Evolutionary conservation across 2,888 invertebrate genomes (phyloP), one percentile per base, ranked within the genome.

Genomic region (Mesoligia furuncula): DNA sequence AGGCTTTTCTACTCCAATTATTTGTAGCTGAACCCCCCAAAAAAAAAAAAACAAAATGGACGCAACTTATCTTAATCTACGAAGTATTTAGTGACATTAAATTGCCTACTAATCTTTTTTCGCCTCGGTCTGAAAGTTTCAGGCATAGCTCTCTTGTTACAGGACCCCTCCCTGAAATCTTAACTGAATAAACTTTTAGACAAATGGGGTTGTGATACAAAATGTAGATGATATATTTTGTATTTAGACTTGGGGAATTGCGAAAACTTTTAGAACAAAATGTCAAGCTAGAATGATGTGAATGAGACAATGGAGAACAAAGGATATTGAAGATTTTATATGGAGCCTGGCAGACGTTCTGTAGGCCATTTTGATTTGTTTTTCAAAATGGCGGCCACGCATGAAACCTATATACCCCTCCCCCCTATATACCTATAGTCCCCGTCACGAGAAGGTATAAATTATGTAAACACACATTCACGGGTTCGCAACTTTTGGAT

Each of bases 181-280:
- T 48, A 54, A 77, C 77, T 66, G 15, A 75, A 71, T 36, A 79
- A 83, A 83, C 45, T 83, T 83, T 64, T 0, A 73, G 75, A 83
- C n/a, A 76, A 83, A 83, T 73, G 75, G 64, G 48, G 51, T 45
- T 8, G 51, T 57, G 68, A 78, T 81, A 78, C 75, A 74, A 84
- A 84, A 66, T 68, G 64, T 75, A 57, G 67, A 77, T 78, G 77
- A 75, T 77, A 80, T 69, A 80, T 84, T 73, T 78, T 74, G 51
- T 61, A 73, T 42, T 61, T 59, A 79, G 61, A 67, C 24, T 57
- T 81, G 6, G 61, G 48, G n/a, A 61, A 73, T 70, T 73, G 36
- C n/a, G 68, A 27, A 13, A 24, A 61, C 20, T 78, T 66, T 70
- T 61, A 57, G 11, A n/a, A 57, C n/a, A 57, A 57, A 57, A 57